Evolutionary conservation across 1,140 invertebrate genomes (phyloP).

Genomic region (Drosophila takahashii): DNA sequence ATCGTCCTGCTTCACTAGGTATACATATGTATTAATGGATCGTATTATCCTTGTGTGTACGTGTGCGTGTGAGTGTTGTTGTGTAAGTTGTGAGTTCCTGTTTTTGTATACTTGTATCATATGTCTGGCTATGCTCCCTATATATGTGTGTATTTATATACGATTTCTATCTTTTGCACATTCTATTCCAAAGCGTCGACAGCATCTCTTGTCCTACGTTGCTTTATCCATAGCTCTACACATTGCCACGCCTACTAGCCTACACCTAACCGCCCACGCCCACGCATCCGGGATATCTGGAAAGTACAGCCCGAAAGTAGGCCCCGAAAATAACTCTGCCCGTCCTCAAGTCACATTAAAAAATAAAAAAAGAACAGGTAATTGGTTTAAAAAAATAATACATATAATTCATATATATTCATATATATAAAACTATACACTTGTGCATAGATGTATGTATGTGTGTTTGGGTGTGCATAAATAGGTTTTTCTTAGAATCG

Average conservation of each 20-base stretch:
- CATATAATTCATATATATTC: slow-evolving; percentile 48
- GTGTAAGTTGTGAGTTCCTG: slow-evolving; percentile 11
- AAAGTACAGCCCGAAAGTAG: slow-evolving; percentile 5
- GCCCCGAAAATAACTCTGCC: not conserved
- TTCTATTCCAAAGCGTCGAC: slow-evolving; percentile 35
- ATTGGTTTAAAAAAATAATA: slow-evolving; percentile 59
- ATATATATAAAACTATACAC: slow-evolving; percentile 65
- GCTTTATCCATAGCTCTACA: slow-evolving; percentile 28
- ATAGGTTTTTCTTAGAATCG: slow-evolving; percentile 58
- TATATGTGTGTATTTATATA: slow-evolving; percentile 44
- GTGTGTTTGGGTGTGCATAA: slow-evolving; percentile 49
- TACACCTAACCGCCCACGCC: slow-evolving; percentile 19
- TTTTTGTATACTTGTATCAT: slow-evolving; percentile 31
- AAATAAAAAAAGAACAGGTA: slow-evolving; percentile 29
- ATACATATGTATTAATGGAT: slow-evolving; percentile 57
- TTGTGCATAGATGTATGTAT: slow-evolving; percentile 49
- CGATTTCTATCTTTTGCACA: slow-evolving; percentile 42
- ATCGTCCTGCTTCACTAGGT: slow-evolving; percentile 49
- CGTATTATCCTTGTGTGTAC: slow-evolving; percentile 21
- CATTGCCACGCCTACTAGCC: slow-evolving; percentile 47
- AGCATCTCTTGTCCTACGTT: slow-evolving; percentile 17
- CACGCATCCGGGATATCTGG: not conserved
- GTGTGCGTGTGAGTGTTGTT: slow-evolving; percentile 36
- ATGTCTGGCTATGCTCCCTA: slow-evolving; percentile 72
- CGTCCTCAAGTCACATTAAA: slow-evolving; percentile 26